Evolutionary conservation across 1,140 invertebrate genomes (phyloP), one percentile per base, ranked within the genome.

Genomic region (Papilio polyxenes): DNA sequence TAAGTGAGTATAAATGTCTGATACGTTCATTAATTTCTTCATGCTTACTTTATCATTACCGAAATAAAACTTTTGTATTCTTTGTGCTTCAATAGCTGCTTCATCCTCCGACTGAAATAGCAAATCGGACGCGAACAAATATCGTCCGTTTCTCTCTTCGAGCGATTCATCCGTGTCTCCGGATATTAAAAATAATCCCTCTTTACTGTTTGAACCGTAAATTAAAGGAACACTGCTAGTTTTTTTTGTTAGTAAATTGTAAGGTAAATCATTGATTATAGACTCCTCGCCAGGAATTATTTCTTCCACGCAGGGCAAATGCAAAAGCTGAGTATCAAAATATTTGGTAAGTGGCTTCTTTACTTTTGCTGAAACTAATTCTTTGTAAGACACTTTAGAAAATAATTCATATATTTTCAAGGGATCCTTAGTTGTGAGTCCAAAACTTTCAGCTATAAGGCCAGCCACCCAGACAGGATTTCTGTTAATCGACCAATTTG

Each of bases 401-500:
- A 93, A 89, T 83, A 94, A 89, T 76, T 93, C 78, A 72, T 91
- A 91, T 23, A 94, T 75, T 81, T 93, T 85, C 11, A 90, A 23
- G 44, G 92, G 92, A 82, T 93, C 88, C 82, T 89, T 80, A 8
- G 90, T 90, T 44, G 90, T 51, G 76, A 89, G 85, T 8, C 91
- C 92, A 76, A 92, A 78, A 10, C 82, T 81, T 89, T 92, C 89
- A 0, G 89, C 91, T 59, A 93, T 80, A 3, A 93, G 83, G 82
- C 89, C 91, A 0, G 94, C 92, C 17, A 91, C 81, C 85, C 88
- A 85, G 8, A 93, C 31, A 8, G 93, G 92, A 44, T 94, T 87
- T 78, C 89, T 89, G 49, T 93, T 91, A 48, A 92, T 89, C 9
- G 96, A 95, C 96, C 96, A 97, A 77, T 95, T 95, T 83, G 95